These are phyloP conservation scores for Tauraco erythrolophus DNA, from an alignment of 2,113 vertebrate genomes.

Conservation along the genomic window DNA sequence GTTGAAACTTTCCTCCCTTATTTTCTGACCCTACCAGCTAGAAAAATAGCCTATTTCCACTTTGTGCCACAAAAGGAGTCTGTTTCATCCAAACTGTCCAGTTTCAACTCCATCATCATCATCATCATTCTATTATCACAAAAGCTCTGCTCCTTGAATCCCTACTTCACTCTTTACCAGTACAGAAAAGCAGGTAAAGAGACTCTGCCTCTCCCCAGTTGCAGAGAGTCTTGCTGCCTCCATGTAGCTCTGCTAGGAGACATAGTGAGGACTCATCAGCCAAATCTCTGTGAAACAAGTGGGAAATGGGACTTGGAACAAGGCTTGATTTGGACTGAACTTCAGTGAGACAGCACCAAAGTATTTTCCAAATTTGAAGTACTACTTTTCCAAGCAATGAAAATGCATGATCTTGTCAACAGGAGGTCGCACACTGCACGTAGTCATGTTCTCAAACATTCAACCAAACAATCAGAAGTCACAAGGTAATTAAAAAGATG, in stretches of 20 bases:
- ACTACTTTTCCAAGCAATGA: background rate
- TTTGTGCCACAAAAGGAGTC: background rate
- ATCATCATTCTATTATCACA: background rate
- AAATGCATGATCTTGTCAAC: background rate
- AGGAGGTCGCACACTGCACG: background rate
- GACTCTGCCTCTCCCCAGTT: background rate
- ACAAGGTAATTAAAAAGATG: background rate
- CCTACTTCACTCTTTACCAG: background rate
- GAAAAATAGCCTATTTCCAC: background rate
- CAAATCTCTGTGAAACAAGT: background rate
- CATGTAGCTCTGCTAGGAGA: background rate
- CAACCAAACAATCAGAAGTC: background rate
- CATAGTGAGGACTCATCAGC: background rate
- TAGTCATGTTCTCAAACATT: background rate
- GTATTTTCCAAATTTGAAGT: background rate
- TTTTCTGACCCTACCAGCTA: background rate
- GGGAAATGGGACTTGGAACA: background rate
- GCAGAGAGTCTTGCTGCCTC: background rate
- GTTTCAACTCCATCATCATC: background rate
- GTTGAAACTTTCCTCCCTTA: background rate
- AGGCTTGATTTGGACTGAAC: background rate
- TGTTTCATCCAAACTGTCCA: background rate
- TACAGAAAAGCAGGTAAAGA: background rate
- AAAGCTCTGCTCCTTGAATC: background rate
- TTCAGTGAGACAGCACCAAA: background rate